Base-by-base conservation (phyloP, 2,888 invertebrate genomes). In the Hirtodrosophila alboralis region DNA sequence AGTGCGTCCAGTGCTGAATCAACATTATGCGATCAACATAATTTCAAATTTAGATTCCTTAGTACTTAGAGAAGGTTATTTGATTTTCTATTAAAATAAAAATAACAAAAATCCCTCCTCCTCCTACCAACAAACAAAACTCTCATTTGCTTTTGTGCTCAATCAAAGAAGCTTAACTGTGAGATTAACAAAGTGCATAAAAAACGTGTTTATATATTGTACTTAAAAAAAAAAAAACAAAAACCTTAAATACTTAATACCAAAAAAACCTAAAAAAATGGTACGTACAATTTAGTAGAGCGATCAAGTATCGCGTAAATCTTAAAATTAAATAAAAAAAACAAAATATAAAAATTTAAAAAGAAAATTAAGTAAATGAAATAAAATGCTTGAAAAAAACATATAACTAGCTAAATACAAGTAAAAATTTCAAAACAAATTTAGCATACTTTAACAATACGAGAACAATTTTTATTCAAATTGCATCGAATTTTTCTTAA, bases 151-250 rank as follows among this genome's bases (percentile, higher is more conserved):
- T 89, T 87, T 88, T 88, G 88, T 88, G 89, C 90, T 90, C 89
- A 90, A 89, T 88, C 86, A 87, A 88, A 89, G 86, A 90, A 90
- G 90, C 89, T 89, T 90, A 89, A 87, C 90, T 90, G 90, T 90
- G 89, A 89, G 88, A 89, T 86, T 78, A 70, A 75, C 59, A 71
- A 77, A 81, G 71, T 48, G 68, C 70, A 72, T 69, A 78, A 66
- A 66, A 65, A 60, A 70, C 28, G 47, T 66, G 61, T 70, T 61
- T 66, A 48, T 41, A 48, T 41, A 57, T 23, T 23, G 23, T 23
- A 23, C 56, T 52, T 61, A 40, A 59, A n/a, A n/a, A n/a, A n/a
- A n/a, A n/a, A n/a, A n/a, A n/a, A n/a, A n/a, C n/a, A n/a, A n/a
- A 44, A 53, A 63, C 37, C 33, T 40, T 60, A 34, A 59, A 38